Evolutionary conservation across 35 echinoderm and acorn worm species (phyloP), one percentile per base, ranked within the genome.

Genomic region (Strongylocentrotus purpuratus): DNA sequence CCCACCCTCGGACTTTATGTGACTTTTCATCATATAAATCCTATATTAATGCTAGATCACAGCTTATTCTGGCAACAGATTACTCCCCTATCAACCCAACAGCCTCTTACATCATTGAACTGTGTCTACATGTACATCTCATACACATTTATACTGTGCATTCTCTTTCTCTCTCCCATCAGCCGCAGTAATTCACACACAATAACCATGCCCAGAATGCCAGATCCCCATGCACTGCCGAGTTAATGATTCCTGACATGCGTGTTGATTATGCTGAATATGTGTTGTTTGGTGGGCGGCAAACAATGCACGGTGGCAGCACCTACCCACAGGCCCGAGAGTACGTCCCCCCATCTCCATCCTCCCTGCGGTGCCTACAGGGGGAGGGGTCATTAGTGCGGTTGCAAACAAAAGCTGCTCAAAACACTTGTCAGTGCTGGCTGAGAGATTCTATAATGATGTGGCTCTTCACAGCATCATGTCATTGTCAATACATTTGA

Each of bases 261-360:
- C 45, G 87, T 89, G 87, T 89, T 46, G 87, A 89, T 89, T 89
- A 45, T 33, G 87, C 87, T 89, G 87, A 89, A 89, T 89, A 89
- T 46, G 25, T 45, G 87, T 89, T 89, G 87, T 46, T 89, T 33
- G 31, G 31, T n/a, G 5, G 87, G 87, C 33, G 31, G 45, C 87
- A 89, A 89, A 45, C 65, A 78, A 78, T 78, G 65, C 65, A 22
- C 7, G 65, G 20, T 78, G 65, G 22, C 65, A 78, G 65, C 8
- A 10, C 7, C 8, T 0, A 22, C 65, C 65, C 65, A n/a, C 5
- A 59, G 52, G 6, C 17, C 52, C 11, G 52, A 59, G 17, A 59
- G 17, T 59, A 41, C 10, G 65, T n/a, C 22, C 65, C 18, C 20
- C 20, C 7, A 28, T 28, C 65, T 78, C 7, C 22, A 78, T 78